phyloP scores from a whole-genome alignment of 2,113 vertebrate genomes.

The Toxostoma redivivum region DNA sequence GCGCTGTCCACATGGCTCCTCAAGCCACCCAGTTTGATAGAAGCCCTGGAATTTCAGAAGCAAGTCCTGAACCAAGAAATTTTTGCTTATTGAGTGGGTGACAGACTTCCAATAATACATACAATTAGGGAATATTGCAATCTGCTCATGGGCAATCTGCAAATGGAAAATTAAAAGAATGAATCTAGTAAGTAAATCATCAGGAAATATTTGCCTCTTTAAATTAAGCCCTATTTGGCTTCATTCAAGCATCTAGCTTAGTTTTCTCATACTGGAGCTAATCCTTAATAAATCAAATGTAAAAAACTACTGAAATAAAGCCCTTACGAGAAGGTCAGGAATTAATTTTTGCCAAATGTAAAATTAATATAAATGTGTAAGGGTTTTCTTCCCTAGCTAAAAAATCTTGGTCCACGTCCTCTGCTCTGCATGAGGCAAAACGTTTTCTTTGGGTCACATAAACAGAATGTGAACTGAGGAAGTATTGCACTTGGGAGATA shows the following conservation, averaged over 20 bases:
- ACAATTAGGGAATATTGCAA: constrained; percentile 25
- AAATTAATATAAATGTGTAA: not conserved
- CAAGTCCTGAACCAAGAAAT: constrained; percentile 1
- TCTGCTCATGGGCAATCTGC: constrained; percentile 31
- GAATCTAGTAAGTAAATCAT: constrained; percentile 3
- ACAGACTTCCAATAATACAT: constrained; percentile 30
- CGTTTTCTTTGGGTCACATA: not conserved
- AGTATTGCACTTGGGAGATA: not conserved
- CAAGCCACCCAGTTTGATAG: not conserved
- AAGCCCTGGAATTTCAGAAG: not conserved
- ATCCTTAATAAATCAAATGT: constrained; percentile 47
- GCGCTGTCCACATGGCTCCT: not conserved
- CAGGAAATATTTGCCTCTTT: constrained; percentile 3
- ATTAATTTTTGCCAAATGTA: not conserved
- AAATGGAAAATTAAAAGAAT: constrained; percentile 58
- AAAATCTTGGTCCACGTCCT: not conserved
- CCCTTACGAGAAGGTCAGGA: not conserved
- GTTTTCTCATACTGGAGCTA: constrained; percentile 23
- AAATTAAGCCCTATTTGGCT: constrained; percentile 34
- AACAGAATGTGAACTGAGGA: not conserved
- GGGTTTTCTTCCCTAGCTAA: not conserved
- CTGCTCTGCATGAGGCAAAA: not conserved
- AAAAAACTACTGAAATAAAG: constrained; percentile 15
- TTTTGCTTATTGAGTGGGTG: constrained; percentile 23
- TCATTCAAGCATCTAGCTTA: constrained; percentile 16